Conservation (phyloP, 2,113 vertebrate species). For the Microcebus ravelobensis region DNA sequence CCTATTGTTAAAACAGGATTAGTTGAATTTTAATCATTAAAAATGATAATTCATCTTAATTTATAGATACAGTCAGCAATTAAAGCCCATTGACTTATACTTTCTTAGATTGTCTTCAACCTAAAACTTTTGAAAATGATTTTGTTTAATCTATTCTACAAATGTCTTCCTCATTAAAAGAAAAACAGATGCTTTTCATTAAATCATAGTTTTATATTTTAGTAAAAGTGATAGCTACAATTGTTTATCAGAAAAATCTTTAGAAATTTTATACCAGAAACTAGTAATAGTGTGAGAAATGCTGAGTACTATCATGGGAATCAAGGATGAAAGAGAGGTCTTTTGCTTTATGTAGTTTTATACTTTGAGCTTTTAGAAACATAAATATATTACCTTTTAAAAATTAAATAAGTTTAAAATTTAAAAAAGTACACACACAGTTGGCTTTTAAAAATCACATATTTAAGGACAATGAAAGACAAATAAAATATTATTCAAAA, state of each 20-base stretch:
- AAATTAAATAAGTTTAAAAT: not conserved
- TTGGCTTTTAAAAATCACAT: not conserved
- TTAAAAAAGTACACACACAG: not conserved
- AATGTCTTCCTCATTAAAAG: not conserved
- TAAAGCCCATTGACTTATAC: not conserved
- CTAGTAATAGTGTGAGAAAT: not conserved
- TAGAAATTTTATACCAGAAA: not conserved
- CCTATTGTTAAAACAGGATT: not conserved
- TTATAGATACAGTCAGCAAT: no score
- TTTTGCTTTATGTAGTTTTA: not conserved
- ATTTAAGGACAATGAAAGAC: not conserved
- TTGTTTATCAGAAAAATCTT: not conserved
- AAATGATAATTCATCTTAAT: not conserved
- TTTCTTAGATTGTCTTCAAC: not conserved
- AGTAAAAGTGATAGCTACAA: not conserved
- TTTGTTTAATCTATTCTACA: not conserved
- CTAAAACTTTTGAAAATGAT: not conserved
- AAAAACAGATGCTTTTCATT: not conserved
- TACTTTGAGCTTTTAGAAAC: not conserved
- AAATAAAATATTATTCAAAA: not conserved
- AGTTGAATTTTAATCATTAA: slow-evolving; percentile 8
- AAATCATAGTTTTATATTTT: not conserved
- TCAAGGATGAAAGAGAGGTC: not conserved
- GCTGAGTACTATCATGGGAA: not conserved
- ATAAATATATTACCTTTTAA: not conserved